A percentile compares a stretch with the other conserved stretches of the same genome.
Conservation (phyloP, 2,888 invertebrate species). For the Thalpophila matura region DNA sequence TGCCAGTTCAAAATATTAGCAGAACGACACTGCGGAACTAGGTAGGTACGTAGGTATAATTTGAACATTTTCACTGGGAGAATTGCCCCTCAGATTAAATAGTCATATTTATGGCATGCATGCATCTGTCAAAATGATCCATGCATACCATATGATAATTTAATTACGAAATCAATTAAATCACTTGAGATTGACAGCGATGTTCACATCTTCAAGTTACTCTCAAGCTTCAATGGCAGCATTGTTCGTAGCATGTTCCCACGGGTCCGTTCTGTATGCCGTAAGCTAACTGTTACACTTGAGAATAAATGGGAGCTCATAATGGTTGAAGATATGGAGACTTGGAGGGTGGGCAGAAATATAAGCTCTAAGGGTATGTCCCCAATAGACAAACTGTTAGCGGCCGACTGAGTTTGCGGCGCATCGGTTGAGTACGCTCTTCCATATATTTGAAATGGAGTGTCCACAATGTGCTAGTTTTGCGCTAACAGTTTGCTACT, state of each 20-base stretch:
- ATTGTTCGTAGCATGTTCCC: slow-evolving; percentile 49
- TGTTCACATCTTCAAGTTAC: slow-evolving; percentile 28
- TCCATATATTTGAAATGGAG: too few species aligned
- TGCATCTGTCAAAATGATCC: slow-evolving; percentile 20
- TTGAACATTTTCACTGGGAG: too few species aligned
- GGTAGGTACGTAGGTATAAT: too few species aligned
- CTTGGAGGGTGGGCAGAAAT: not conserved
- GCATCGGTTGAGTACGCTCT: too few species aligned
- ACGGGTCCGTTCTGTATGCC: slow-evolving; percentile 51
- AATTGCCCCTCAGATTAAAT: too few species aligned
- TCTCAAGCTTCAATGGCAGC: slow-evolving; percentile 19
- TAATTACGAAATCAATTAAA: slow-evolving; percentile 47
- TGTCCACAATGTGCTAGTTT: too few species aligned
- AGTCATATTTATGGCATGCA: not conserved
- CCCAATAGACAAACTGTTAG: too few species aligned
- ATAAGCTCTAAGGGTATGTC: too few species aligned
- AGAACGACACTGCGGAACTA: too few species aligned
- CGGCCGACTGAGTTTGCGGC: too few species aligned
- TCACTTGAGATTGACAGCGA: slow-evolving; percentile 32
- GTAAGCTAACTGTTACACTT: slow-evolving; percentile 53
- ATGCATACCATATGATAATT: not conserved
- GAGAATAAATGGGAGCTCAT: slow-evolving; percentile 36
- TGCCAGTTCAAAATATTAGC: too few species aligned
- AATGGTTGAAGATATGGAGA: slow-evolving; percentile 1
- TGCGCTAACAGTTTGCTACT: too few species aligned